Evolutionary conservation across 1,140 invertebrate genomes (phyloP), one percentile per base, ranked within the genome.

Genomic region (Trypoxylus dichotomus): DNA sequence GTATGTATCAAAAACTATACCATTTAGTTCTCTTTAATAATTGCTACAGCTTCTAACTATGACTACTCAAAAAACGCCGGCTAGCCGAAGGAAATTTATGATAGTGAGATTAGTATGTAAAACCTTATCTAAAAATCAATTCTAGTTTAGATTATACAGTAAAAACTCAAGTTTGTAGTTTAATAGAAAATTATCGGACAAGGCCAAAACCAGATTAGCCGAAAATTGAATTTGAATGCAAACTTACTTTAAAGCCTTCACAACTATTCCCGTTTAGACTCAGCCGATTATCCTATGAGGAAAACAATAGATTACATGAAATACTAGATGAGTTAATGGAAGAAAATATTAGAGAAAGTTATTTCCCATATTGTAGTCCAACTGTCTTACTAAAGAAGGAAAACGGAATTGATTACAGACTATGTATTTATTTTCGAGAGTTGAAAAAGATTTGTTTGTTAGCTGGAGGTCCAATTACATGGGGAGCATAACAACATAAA

Each of bases 141-240:
- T 21, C 54, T 7, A 3, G 3, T 3, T 7, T 58, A 7, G 54
- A 58, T 21, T 3, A 5, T 6, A 5, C 3, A 5, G n/a, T 5
- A 5, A 3, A 58, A 58, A 58, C 6, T n/a, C 6, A 58, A 58
- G n/a, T 58, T n/a, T 3, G 3, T 6, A 58, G 5, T 21, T 37
- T 29, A 25, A 21, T 24, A 3, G 25, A 73, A 11, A 21, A 73
- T 11, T 41, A 73, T 21, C 25, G 5, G 11, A 25, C 7, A 3
- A 6, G 21, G 3, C 71, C 25, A 13, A 32, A 32, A 32, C 27
- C 27, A 25, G 32, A 29, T 7, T 7, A 10, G 3, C 25, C 32
- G 7, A 11, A 75, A 43, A 13, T 41, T 5, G 21, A 75, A n/a
- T 75, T 75, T 75, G 42, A 75, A 75, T 47, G 42, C 19, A 19